phyloP scores from a whole-genome alignment of 1,140 invertebrate species.

The Chrysomallon squamiferum region DNA sequence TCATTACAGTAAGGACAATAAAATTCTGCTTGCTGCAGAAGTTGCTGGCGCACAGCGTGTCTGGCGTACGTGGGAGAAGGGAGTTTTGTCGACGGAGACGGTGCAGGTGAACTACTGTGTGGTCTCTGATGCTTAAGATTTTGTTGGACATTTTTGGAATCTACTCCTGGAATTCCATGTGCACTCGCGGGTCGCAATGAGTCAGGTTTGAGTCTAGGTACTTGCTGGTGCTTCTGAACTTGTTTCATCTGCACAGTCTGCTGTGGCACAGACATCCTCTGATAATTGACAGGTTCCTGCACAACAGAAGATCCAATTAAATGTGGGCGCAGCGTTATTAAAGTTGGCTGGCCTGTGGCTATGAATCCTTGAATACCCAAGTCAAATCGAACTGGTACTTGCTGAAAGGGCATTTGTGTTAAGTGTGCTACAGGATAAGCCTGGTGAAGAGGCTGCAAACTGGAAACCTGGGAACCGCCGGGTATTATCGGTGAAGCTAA shows the following conservation, averaged over 20 bases:
- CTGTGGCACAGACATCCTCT: too few relatives aligned
- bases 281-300: too few relatives aligned
- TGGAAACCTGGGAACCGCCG: too few relatives aligned
- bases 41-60: not conserved
- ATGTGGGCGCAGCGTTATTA: too few relatives aligned
- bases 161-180: not conserved
- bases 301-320: too few relatives aligned
- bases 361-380: too few relatives aligned
- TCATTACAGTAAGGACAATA: slow-evolving; percentile 3
- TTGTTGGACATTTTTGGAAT: not conserved
- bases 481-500: not conserved
- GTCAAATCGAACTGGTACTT: not conserved
- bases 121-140: not conserved
- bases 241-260: too few relatives aligned
- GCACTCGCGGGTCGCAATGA: not conserved
- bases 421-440: not conserved
- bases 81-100: not conserved
- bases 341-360: too few relatives aligned
- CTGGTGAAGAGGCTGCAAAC: not conserved
- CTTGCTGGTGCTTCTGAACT: too few relatives aligned
- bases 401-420: not conserved
- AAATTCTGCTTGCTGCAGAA: not conserved
- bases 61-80: not conserved
- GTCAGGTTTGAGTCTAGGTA: not conserved
- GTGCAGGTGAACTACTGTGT: not conserved